A percentile compares a stretch with the other conserved stretches of the same genome.
Evolutionary conservation across 2,797 vertebrate species (phyloP).

Genomic region (Steatocranus sp.): DNA sequence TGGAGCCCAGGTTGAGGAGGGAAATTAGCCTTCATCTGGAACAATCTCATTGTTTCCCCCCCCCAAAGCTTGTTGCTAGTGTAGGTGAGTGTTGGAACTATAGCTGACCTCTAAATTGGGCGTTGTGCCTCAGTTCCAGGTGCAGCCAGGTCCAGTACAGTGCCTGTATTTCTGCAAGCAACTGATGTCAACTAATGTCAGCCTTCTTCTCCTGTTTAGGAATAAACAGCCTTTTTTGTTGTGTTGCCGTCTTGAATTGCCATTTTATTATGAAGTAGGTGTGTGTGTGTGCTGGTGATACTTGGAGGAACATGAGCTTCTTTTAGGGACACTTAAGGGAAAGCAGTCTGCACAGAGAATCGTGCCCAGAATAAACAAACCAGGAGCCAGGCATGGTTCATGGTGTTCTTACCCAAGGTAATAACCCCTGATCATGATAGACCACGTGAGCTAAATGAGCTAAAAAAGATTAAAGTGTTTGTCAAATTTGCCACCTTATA

Average conservation of each 20-base stretch:
- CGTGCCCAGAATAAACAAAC: constrained; percentile 26
- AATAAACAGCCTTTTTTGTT: constrained; percentile 36
- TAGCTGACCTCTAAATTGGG: background rate
- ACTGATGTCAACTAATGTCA: constrained; percentile 22
- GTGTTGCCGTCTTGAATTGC: background rate
- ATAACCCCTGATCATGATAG: background rate
- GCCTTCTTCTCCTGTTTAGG: constrained; percentile 4
- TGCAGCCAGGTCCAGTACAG: background rate
- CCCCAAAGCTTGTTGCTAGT: background rate
- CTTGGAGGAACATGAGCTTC: constrained; percentile 23
- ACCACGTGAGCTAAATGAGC: background rate
- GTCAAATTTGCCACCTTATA: background rate
- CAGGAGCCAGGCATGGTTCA: background rate
- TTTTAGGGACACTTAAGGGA: constrained; percentile 27
- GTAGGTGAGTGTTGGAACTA: background rate
- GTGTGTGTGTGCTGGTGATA: constrained; percentile 24
- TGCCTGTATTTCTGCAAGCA: background rate
- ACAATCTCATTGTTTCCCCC: background rate
- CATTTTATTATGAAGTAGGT: constrained; percentile 5
- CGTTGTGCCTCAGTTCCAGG: background rate
- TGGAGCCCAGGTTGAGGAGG: background rate
- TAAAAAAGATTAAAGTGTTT: background rate
- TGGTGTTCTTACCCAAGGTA: background rate
- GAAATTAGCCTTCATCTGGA: background rate
- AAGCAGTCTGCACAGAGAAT: constrained; percentile 11